Evolutionary conservation across 2,113 vertebrate species (phyloP).

Genomic region (Anhinga rufa): DNA sequence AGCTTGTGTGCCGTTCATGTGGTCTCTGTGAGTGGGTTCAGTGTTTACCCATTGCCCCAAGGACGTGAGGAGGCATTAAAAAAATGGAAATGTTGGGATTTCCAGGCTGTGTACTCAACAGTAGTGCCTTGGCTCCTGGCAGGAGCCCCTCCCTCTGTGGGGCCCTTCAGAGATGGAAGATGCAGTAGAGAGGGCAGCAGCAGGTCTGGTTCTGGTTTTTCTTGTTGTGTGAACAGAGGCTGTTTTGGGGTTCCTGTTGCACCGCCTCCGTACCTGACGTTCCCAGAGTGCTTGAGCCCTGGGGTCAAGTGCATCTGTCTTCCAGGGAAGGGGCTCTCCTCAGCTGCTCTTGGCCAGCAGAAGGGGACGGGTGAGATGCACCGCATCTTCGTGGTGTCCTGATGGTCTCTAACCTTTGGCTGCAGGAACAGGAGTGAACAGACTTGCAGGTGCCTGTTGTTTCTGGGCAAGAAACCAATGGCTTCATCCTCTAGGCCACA

Average conservation of each 20-base stretch:
- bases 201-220: neutral
- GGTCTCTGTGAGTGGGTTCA: neutral
- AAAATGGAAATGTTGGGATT: neutral
- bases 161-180: neutral
- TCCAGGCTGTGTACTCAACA: neutral
- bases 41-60: neutral
- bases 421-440: accelerated
- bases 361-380: neutral
- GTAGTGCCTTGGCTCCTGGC: neutral
- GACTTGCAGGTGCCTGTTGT: neutral
- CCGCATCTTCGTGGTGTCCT: accelerated
- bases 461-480: neutral
- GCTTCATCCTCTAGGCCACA: neutral
- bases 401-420: neutral
- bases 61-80: neutral
- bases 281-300: neutral
- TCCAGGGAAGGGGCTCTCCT: neutral
- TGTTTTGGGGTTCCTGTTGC: neutral
- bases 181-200: neutral
- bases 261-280: accelerated
- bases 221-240: neutral
- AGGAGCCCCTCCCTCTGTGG: neutral
- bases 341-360: neutral
- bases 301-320: neutral
- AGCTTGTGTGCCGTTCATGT: accelerated